phyloP scores from a whole-genome alignment of 2,888 invertebrate genomes.

The Pherbina coryleti region DNA sequence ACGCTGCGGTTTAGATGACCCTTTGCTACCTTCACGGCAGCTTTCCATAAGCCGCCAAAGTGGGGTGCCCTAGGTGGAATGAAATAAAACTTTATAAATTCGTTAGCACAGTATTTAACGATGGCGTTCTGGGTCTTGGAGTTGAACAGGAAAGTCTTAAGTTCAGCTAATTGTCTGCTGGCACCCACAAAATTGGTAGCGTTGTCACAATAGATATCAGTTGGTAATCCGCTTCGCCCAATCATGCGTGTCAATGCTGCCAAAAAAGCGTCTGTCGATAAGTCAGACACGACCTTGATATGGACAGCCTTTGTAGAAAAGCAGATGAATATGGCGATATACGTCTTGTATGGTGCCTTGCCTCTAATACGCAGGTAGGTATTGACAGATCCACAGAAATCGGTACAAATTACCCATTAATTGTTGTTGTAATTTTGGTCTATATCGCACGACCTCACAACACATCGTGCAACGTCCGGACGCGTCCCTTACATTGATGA shows the following conservation, averaged over 20 bases:
- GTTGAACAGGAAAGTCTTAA: constrained; percentile 30
- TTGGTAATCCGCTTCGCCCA: constrained; percentile 21
- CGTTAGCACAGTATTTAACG: constrained; percentile 31
- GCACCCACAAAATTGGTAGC: constrained; percentile 39
- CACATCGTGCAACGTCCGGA: background rate
- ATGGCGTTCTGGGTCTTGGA: background rate
- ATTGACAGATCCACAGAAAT: constrained; percentile 36
- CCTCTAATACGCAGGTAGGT: constrained; percentile 38
- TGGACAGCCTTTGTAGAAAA: constrained; percentile 42
- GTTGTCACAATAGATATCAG: constrained; percentile 40
- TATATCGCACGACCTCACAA: constrained; percentile 15
- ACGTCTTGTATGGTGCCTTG: constrained; percentile 37
- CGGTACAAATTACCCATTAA: constrained; percentile 32
- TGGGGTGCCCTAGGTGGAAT: constrained; percentile 36
- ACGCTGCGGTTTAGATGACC: constrained; percentile 36
- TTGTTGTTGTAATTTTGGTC: background rate
- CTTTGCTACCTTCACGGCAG: constrained; percentile 38
- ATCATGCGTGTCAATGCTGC: constrained; percentile 25
- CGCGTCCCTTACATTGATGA: constrained; percentile 6
- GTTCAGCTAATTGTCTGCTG: constrained; percentile 19
- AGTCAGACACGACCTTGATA: constrained; percentile 41
- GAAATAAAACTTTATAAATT: constrained; percentile 34
- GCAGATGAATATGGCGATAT: constrained; percentile 39
- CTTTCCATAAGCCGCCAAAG: no score
- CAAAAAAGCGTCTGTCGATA: constrained; percentile 41